Conservation (phyloP, 2,797 vertebrate genomes). For the Catostomus latipinnis region DNA sequence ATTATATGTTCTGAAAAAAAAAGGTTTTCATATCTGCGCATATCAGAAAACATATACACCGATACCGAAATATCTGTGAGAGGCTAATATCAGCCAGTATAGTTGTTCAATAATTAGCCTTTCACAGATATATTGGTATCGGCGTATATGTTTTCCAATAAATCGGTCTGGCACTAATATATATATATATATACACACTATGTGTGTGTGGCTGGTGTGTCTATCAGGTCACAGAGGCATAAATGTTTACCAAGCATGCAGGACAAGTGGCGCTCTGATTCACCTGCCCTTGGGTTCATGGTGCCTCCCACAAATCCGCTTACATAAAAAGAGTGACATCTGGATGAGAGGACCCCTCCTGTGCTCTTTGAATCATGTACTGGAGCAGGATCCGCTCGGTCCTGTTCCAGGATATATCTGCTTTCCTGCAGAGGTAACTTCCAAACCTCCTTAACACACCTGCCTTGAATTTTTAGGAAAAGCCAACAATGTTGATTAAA, state of each 20-base stretch:
- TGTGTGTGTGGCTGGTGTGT: conserved; percentile 1
- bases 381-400: background rate
- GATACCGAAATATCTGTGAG: too few relatives aligned
- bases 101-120: too few relatives aligned
- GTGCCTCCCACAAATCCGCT: conserved; percentile 34
- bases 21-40: too few relatives aligned
- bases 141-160: too few relatives aligned
- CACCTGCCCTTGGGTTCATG: background rate
- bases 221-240: background rate
- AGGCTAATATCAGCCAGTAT: too few relatives aligned
- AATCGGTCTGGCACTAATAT: too few relatives aligned
- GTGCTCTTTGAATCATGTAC: conserved; percentile 20
- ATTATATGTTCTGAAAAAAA: too few relatives aligned
- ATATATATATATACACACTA: too few relatives aligned
- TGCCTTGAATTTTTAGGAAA: background rate
- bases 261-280: conserved; percentile 8
- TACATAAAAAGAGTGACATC: conserved; percentile 9
- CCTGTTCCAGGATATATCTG: background rate
- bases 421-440: background rate
- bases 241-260: conserved; percentile 40
- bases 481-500: background rate
- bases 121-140: too few relatives aligned
- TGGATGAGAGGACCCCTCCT: conserved; percentile 9
- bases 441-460: background rate
- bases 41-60: too few relatives aligned